Base-by-base conservation (phyloP, 2,113 vertebrate genomes). In the Periophthalmus modestus region DNA sequence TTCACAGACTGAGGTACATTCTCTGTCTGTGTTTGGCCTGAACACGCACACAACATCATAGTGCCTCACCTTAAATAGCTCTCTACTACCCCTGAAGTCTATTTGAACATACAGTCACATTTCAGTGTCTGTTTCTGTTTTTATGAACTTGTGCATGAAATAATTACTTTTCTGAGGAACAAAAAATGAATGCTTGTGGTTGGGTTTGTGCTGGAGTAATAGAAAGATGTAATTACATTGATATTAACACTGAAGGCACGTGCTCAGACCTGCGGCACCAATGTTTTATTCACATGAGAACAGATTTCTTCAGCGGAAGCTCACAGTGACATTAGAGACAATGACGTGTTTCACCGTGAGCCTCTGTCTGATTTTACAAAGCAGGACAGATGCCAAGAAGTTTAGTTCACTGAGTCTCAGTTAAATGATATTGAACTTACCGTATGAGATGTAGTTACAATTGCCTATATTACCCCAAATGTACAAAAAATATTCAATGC, bases 231-330 rank as follows among this genome's bases (percentile, higher is more conserved):
- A 52, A 4, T 19, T n/a, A 0, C 39, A 43, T 33, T 39, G 34
- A 5, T 34, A 66, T 46, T 55, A 69, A 69, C 71, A 70, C 33
- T 77, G 2, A 0, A 3, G 71, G 47, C 71, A 58, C 47, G 66
- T 70, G 61, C 46, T 69, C 5, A 69, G 74, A 86, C 74, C 61
- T 63, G 86, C 47, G 61, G 33, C 46, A 78, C 77, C 72, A 68
- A 76, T 24, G 10, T 1, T 23, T 24, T 12, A 23, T 80, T 88
- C 48, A 63, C 21, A 66, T 69, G 52, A 39, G 47, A 69, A 69
- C 54, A 81, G 66, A 50, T 74, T 70, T 74, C 39, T 33, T 36
- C 61, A n/a, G 16, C 50, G 18, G 16, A 52, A 52, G 18, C 61
- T 63, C 5, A 1, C 24, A 72, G 46, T 73, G 55, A 68, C n/a